Percentiles rank a stretch among this genome's conserved stretches.
Evolutionary conservation across 2,797 vertebrate genomes (phyloP).

Genomic region (Leptodactylus fallax): DNA sequence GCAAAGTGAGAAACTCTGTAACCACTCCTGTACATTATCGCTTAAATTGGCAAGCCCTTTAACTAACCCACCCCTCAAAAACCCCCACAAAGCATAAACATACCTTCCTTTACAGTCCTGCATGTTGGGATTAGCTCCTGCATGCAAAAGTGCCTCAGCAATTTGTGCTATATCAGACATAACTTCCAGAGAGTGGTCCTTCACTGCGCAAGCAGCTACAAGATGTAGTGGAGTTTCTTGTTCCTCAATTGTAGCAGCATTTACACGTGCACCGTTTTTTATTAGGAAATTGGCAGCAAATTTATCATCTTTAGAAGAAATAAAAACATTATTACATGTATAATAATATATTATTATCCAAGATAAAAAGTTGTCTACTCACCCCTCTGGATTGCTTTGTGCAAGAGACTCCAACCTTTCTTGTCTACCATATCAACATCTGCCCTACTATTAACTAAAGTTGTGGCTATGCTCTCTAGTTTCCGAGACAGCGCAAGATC

Average conservation of each 20-base stretch:
- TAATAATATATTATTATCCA: background rate
- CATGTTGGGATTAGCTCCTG: constrained; percentile 96
- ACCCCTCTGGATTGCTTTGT: constrained; percentile 98
- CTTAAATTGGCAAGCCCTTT: too few species aligned
- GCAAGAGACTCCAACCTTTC: constrained; percentile 94
- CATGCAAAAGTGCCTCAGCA: constrained; percentile 89
- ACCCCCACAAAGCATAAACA: constrained; percentile 53
- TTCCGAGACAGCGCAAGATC: constrained; percentile 90
- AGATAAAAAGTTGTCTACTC: constrained; percentile 28
- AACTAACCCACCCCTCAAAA: background rate
- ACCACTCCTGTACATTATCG: too few species aligned
- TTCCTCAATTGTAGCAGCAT: constrained; percentile 88
- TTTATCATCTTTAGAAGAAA: constrained; percentile 83
- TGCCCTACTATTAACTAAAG: constrained; percentile 91
- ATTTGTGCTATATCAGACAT: constrained; percentile 92
- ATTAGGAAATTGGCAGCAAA: constrained; percentile 96
- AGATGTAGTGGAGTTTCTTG: constrained; percentile 96
- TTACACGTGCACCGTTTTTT: constrained; percentile 91
- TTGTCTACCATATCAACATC: constrained; percentile 96
- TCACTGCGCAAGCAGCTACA: constrained; percentile 90
- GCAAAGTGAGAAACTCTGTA: too few species aligned
- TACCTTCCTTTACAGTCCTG: constrained; percentile 95
- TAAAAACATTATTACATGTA: background rate
- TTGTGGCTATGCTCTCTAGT: constrained; percentile 93
- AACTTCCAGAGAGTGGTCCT: constrained; percentile 85